These are phyloP conservation scores for Melanotaenia nigrans DNA, from an alignment of 2,797 vertebrate genomes.

Conservation along the genomic window DNA sequence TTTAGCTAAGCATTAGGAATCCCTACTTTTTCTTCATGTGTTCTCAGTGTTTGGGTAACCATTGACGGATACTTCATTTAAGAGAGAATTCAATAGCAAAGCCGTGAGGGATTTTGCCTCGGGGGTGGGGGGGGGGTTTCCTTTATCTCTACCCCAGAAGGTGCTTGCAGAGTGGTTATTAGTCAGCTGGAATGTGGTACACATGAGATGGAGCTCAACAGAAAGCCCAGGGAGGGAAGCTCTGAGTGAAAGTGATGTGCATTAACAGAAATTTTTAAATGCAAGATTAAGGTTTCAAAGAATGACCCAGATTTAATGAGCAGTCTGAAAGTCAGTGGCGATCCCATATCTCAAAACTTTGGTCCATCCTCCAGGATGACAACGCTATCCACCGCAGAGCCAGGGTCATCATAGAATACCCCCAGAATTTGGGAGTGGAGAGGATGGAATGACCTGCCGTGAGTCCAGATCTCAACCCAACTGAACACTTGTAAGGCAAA, in stretches of 20 bases:
- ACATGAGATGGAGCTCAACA: conserved; percentile 1
- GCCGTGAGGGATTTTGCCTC: conserved; percentile 21
- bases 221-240: neutral
- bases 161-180: conserved; percentile 21
- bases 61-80: conserved; percentile 34
- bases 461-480: no score
- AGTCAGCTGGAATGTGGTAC: conserved; percentile 15
- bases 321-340: neutral
- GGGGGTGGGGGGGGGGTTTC: conserved; percentile 4
- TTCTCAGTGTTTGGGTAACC: conserved; percentile 2
- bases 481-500: no score
- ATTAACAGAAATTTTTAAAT: neutral
- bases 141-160: conserved; percentile 35
- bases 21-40: conserved; percentile 8
- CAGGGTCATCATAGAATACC: no score
- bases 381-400: no score
- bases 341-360: no score
- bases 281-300: neutral
- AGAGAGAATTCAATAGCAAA: conserved; percentile 17
- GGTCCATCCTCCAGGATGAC: no score
- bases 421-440: no score
- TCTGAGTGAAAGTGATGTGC: neutral
- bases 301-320: neutral
- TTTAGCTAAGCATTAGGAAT: conserved; percentile 18
- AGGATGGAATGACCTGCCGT: no score